Percentiles rank a stretch among this genome's conserved stretches.
These are phyloP conservation scores for Bombus sylvicola DNA, from an alignment of 1,140 invertebrate species.

Conservation along the genomic window DNA sequence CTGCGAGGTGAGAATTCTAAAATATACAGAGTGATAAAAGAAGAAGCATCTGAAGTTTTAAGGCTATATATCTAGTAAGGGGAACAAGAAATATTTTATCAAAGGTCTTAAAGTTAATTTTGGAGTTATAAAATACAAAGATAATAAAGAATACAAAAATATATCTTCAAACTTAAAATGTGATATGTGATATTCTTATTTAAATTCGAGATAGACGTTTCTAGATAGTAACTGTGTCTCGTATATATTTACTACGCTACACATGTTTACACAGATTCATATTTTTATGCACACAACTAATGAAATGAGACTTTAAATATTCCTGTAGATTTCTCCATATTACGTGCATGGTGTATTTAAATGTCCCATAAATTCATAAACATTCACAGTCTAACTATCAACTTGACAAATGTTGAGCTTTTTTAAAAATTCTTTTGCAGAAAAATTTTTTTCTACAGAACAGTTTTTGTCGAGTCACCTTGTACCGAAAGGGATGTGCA, in stretches of 20 bases:
- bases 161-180: not conserved
- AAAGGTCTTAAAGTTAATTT: not conserved
- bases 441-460: no score
- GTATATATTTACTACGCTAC: no score
- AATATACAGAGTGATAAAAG: not conserved
- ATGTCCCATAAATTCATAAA: not conserved
- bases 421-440: not conserved
- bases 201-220: not conserved
- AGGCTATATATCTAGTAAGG: no score
- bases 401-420: not conserved
- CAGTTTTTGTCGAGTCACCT: not conserved
- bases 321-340: no score
- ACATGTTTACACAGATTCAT: not conserved
- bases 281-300: no score
- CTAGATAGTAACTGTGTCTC: no score
- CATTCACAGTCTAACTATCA: no score
- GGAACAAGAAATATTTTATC: not conserved
- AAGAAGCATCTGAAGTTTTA: not conserved
- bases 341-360: not conserved
- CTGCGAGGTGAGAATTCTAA: not conserved
- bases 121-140: not conserved
- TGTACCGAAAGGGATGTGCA: not conserved
- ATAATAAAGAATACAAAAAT: not conserved
- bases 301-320: no score
- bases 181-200: not conserved